These are phyloP conservation scores for Spinus olivaceus DNA, from an alignment of 2,797 vertebrate species.

Conservation along the genomic window DNA sequence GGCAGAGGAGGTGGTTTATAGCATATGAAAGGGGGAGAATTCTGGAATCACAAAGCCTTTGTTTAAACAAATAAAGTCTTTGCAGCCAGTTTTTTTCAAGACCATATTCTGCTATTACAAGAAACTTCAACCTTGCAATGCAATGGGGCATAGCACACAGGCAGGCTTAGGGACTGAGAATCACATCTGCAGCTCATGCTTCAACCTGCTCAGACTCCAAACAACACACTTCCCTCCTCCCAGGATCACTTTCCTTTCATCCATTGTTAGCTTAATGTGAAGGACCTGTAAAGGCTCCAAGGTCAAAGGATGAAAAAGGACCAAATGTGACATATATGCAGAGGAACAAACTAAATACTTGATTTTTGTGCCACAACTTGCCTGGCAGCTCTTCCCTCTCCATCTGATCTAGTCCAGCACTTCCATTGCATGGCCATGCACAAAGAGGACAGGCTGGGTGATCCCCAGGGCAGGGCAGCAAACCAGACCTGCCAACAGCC, in stretches of 20 bases:
- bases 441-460: neutral
- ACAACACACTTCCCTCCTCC: neutral
- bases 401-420: neutral
- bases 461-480: neutral
- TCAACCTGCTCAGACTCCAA: neutral
- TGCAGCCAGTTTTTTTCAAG: slow-evolving; percentile 3
- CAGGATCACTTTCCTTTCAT: neutral
- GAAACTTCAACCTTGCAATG: slow-evolving; percentile 8
- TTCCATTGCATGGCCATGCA: neutral
- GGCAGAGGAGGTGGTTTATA: neutral
- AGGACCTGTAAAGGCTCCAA: neutral
- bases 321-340: neutral
- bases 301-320: neutral
- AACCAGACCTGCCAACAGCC: neutral
- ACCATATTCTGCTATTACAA: neutral
- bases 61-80: slow-evolving; percentile 41
- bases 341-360: neutral
- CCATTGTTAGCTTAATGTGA: neutral
- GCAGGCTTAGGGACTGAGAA: neutral
- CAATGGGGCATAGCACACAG: neutral
- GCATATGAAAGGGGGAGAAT: slow-evolving; percentile 34
- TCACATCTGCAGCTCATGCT: neutral
- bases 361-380: neutral
- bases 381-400: neutral
- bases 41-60: slow-evolving; percentile 35